Evolutionary conservation across 1,140 invertebrate species (phyloP), one percentile per base, ranked within the genome.

Genomic region (Drosophila mayri): DNA sequence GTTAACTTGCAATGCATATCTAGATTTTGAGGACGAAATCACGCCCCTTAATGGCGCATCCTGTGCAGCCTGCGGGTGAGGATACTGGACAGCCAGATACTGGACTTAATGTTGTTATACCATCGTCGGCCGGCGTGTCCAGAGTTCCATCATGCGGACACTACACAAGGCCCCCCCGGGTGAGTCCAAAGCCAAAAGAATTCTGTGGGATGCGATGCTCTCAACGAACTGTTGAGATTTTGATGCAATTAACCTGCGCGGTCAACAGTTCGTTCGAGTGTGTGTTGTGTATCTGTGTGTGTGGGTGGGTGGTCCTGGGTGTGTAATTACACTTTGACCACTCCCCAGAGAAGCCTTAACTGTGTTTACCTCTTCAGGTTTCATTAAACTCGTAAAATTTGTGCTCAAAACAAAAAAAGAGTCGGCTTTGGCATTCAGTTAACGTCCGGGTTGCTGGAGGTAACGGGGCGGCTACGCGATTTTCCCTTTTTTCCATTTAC

Each of bases 321-420:
- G 55, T 77, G 73, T 76, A 65, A 77, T 68, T 76, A 63, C 54
- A 70, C 58, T 76, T 66, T 76, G 60, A 71, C 65, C 43, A 62
- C 28, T 71, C 59, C 59, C 75, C 46, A 44, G 75, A 43, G 65
- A 38, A 54, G 41, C 65, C 44, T 78, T 54, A 72, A 72, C 76
- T 37, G 76, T 79, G 66, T 79, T 79, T 79, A 79, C 76, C 75
- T 78, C 76, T 79, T 79, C 75, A 79, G 76, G 76, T 79, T 79
- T 79, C 76, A 79, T 79, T 79, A 79, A 79, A 79, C 76, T 79
- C 76, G 76, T 65, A 60, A 54, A 64, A 72, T 64, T 72, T 72
- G 58, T 54, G 30, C 63, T 37, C 55, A 54, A 76, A 66, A 66
- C 32, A 58, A 50, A 59, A 59, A 59, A 41, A n/a, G 25, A 41